Base-by-base conservation (phyloP, 2,888 invertebrate species). In the Abrostola tripartita region DNA sequence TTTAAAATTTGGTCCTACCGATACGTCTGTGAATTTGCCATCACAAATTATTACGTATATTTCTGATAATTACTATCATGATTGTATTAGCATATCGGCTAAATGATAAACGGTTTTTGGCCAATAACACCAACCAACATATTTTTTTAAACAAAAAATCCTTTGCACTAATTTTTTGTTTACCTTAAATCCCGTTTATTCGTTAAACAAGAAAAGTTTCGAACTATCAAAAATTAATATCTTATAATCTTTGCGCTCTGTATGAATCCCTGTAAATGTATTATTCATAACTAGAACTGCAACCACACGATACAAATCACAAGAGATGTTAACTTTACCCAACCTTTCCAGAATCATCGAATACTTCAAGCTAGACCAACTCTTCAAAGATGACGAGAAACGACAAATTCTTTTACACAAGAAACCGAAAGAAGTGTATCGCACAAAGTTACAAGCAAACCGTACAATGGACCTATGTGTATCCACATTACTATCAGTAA, bases 401-500 rank as follows among this genome's bases (percentile, higher is more conserved):
- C 75, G 76, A 0, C 68, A 65, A 6, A 41, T 71, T 8, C 62
- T 85, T 0, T 68, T 86, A 0, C 71, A 81, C 14, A 83, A 73
- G 40, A 86, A 83, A 59, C 73, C 64, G 0, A 87, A 85, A 61
- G 63, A 73, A 37, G 37, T 61, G 0, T 75, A 82, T 70, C 82
- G 65, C 42, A 82, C 76, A 0, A 71, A 72, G 38, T 68, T 90
- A 0, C 65, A 71, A 4, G 80, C 79, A 0, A 79, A 86, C 50
- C 54, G 67, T 6, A 79, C 73, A 0, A 69, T 86, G 70, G 85
- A 85, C 10, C 68, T 88, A 0, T 84, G 76, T 44, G 65, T 90
- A 4, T 90, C 90, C 0, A 60, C 74, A 0, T 52, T 91, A 35
- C 78, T 89, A 47, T 88, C 90, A 0, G 0, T 88, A 6, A 79